Base-by-base conservation (phyloP, 1,140 invertebrate genomes). In the Drosophila santomea region DNA sequence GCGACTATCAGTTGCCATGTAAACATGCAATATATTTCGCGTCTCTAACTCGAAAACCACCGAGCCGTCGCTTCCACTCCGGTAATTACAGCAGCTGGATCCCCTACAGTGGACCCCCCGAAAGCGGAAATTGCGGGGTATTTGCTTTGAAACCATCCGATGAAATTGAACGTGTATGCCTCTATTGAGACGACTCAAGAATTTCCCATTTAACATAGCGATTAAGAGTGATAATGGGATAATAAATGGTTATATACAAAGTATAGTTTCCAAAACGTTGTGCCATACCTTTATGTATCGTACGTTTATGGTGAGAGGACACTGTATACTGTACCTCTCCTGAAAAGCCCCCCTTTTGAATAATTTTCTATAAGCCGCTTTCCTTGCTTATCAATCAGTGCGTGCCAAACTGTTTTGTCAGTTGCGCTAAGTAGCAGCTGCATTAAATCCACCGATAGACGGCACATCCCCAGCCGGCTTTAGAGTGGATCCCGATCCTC, bases 21-120 rank as follows among this genome's bases (percentile, higher is more conserved):
- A 88, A 88, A 88, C 84, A 88, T 88, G 84, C 84, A 88, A 88
- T 88, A 88, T 74, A 88, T 86, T 86, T 86, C 82, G 83, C 83
- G 80, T 82, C 78, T 86, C 61, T 54, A 76, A 71, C 57, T 78
- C 38, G 43, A 60, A 60, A 63, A 68, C 41, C 43, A 43, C 32
- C 43, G 35, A 39, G 51, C 61, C 41, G 20, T 39, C 50, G 45
- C 60, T 54, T 62, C 44, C 32, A 48, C 68, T 52, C 38, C 10
- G 72, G 60, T 45, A 74, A 74, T 62, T 74, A 74, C 72, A 63
- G 73, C 71, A 75, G 68, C 68, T 73, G 73, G 64, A 64, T 64
- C 59, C 60, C 51, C 64, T 36, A 67, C 64, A 67, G 64, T 67
- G 45, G 36, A 36, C 36, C 45, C 25, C 64, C 64, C 60, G 60